These are phyloP conservation scores for Oikopleura vanhoeffeni DNA, from an alignment of 23 tunicate species.

Conservation along the genomic window DNA sequence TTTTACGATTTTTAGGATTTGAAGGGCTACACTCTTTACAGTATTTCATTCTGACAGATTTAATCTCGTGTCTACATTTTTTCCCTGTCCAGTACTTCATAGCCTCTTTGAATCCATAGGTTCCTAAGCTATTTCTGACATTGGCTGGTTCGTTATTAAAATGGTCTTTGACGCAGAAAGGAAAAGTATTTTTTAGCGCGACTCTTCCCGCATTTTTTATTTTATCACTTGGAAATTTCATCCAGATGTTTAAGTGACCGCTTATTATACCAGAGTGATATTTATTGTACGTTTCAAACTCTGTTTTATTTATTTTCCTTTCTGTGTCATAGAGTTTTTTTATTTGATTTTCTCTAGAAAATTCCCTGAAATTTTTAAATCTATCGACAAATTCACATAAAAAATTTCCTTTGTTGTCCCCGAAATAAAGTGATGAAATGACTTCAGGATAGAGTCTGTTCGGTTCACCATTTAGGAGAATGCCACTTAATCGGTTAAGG, in stretches of 20 bases:
- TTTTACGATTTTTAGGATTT: not conserved
- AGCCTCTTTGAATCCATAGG: not conserved
- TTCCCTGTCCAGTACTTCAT: not conserved
- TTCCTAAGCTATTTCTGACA: not conserved
- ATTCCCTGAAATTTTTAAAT: not conserved
- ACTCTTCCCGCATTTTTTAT: too few relatives aligned
- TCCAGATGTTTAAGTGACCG: not conserved
- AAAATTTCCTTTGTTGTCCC: not conserved
- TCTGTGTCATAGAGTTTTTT: too few relatives aligned
- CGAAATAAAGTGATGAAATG: not conserved
- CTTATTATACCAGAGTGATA: not conserved
- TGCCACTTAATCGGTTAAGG: not conserved
- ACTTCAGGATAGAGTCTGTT: not conserved
- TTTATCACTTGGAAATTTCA: not conserved
- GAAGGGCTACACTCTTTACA: not conserved
- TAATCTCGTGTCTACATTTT: not conserved
- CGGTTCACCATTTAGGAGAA: not conserved
- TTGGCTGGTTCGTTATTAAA: not conserved
- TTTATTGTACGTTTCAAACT: not conserved
- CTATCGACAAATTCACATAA: not conserved
- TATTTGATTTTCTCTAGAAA: too few relatives aligned
- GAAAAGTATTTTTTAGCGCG: not conserved
- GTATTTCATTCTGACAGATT: not conserved
- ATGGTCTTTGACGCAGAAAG: not conserved
- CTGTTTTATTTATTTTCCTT: not conserved